Conservation (phyloP, 2,797 vertebrate genomes). For the Tachyglossus aculeatus region DNA sequence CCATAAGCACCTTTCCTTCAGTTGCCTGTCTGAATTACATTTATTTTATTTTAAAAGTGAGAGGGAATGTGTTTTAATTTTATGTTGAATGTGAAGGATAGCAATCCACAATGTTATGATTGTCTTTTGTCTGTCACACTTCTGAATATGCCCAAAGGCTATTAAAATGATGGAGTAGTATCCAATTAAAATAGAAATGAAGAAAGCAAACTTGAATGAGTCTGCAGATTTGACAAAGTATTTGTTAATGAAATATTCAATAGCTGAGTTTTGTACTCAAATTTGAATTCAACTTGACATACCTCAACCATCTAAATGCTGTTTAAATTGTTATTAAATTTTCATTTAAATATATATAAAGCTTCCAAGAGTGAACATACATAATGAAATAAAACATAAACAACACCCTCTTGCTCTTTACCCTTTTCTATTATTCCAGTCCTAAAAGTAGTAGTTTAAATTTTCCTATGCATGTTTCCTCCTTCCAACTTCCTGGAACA, state of each 20-base stretch:
- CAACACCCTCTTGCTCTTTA: background rate
- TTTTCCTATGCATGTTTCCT: background rate
- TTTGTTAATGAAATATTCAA: slow-evolving; percentile 29
- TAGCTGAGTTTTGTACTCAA: slow-evolving; percentile 27
- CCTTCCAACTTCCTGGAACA: slow-evolving; percentile 8
- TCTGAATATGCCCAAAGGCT: slow-evolving; percentile 21
- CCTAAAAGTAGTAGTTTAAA: slow-evolving; percentile 12
- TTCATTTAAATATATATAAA: slow-evolving; percentile 31
- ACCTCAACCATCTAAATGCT: slow-evolving; percentile 6
- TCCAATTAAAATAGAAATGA: slow-evolving; percentile 24
- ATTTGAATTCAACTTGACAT: slow-evolving; percentile 33
- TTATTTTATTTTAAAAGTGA: slow-evolving; percentile 19
- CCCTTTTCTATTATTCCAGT: background rate
- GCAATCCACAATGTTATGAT: slow-evolving; percentile 29
- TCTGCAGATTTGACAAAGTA: slow-evolving; percentile 11
- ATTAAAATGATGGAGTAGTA: slow-evolving; percentile 20
- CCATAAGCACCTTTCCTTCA: too few relatives aligned
- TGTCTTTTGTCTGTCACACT: too few relatives aligned
- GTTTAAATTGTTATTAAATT: slow-evolving; percentile 38
- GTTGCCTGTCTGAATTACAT: too few relatives aligned
- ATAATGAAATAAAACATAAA: background rate
- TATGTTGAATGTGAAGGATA: slow-evolving; percentile 20
- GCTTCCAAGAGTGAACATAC: background rate
- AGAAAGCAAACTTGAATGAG: slow-evolving; percentile 16
- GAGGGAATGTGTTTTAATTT: slow-evolving; percentile 18